These are phyloP conservation scores for Esox masquinongy DNA, from an alignment of 2,797 vertebrate species.

Conservation along the genomic window DNA sequence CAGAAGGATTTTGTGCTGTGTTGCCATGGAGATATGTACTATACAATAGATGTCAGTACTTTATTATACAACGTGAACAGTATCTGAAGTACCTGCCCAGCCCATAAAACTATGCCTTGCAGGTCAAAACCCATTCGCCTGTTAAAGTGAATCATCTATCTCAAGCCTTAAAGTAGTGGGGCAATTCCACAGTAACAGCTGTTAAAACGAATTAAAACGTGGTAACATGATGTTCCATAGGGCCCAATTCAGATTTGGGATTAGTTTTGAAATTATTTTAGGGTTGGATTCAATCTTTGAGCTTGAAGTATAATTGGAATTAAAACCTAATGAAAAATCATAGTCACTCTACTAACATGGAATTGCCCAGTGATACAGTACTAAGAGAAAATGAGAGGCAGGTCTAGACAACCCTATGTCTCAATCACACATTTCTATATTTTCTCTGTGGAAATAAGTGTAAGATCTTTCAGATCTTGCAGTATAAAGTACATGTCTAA, in stretches of 20 bases:
- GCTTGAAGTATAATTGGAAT: no score
- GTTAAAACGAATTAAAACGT: no score
- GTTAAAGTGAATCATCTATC: constrained; percentile 17
- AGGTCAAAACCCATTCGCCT: constrained; percentile 25
- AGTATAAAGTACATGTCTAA: neutral
- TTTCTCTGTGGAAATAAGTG: neutral
- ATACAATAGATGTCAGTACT: constrained; percentile 1
- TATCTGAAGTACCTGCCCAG: neutral
- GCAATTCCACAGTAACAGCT: no score
- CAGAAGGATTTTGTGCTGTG: constrained; percentile 9
- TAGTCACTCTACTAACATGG: neutral
- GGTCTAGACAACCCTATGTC: constrained; percentile 18
- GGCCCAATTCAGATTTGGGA: no score
- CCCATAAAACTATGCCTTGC: neutral
- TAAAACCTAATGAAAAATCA: neutral
- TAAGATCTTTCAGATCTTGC: no score
- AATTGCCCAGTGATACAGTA: constrained; percentile 9
- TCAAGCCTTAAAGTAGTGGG: neutral
- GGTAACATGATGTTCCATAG: no score
- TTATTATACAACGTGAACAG: neutral
- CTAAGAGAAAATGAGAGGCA: constrained; percentile 8
- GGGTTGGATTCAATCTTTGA: no score
- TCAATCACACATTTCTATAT: neutral
- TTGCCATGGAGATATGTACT: constrained; percentile 20
- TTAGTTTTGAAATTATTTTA: no score